A percentile compares a stretch with the other conserved stretches of the same genome.
These are phyloP conservation scores for Trichopoda pennipes DNA, from an alignment of 2,888 invertebrate species.

Conservation along the genomic window DNA sequence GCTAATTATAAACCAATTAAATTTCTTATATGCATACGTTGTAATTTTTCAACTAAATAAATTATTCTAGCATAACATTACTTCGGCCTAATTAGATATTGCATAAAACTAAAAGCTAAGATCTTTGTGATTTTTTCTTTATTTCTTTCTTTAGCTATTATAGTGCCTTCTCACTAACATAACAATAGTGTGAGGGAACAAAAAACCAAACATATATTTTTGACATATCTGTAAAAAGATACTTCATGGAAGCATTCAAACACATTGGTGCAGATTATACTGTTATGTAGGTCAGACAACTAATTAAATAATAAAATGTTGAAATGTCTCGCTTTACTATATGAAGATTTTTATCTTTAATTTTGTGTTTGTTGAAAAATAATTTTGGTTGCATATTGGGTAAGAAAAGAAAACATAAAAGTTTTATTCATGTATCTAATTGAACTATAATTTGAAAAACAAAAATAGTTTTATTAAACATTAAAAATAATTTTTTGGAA, in stretches of 20 bases:
- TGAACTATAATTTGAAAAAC: too few relatives aligned
- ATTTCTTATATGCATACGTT: background rate
- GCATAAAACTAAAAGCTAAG: slow-evolving; percentile 51
- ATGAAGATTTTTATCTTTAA: background rate
- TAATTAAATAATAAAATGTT: slow-evolving; percentile 63
- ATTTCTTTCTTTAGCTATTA: background rate
- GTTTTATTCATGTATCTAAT: background rate
- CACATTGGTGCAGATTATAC: slow-evolving; percentile 29
- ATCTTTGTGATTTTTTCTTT: slow-evolving; percentile 2
- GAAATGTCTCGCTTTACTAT: background rate
- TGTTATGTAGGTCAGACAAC: slow-evolving; percentile 62
- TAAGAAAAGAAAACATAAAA: background rate
- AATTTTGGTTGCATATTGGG: background rate
- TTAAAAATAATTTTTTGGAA: too few relatives aligned
- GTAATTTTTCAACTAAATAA: slow-evolving; percentile 18
- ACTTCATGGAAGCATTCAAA: background rate
- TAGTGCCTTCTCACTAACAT: too few relatives aligned
- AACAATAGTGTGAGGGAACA: background rate
- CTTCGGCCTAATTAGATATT: slow-evolving; percentile 55
- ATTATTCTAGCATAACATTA: slow-evolving; percentile 41
- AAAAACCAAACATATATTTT: background rate
- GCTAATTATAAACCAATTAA: slow-evolving; percentile 53
- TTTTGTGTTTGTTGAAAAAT: background rate
- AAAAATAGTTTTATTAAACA: too few relatives aligned
- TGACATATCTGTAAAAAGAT: background rate